Conservation (phyloP, 2,888 invertebrate species). For the Ennomos quercinarius region DNA sequence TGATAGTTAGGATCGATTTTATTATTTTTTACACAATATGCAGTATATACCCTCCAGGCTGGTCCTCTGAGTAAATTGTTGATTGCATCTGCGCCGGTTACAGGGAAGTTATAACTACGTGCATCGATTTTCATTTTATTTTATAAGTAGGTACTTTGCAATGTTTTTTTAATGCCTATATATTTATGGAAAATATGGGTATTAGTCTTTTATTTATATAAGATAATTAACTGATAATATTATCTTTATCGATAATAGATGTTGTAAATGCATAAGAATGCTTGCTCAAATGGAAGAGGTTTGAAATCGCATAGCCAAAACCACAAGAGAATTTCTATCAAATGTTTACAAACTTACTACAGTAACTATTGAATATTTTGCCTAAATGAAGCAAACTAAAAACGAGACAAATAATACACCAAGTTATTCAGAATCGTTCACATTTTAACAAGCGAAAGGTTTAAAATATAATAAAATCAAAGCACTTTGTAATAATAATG, state of each 20-base stretch:
- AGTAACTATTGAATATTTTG: too few relatives aligned
- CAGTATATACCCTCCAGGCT: conserved; percentile 51
- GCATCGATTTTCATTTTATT: conserved; percentile 49
- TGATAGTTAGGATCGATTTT: conserved; percentile 71
- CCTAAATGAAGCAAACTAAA: too few relatives aligned
- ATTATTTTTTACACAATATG: conserved; percentile 57
- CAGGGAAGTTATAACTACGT: conserved; percentile 48
- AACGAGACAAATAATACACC: too few relatives aligned
- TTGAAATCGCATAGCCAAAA: too few relatives aligned
- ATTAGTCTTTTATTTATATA: conserved; percentile 1
- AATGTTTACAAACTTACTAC: too few relatives aligned
- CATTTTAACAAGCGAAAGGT: conserved; percentile 20
- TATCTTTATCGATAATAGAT: not conserved
- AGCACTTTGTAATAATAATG: conserved; percentile 41
- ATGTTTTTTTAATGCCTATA: conserved; percentile 28
- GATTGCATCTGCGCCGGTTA: conserved; percentile 61
- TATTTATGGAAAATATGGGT: too few relatives aligned
- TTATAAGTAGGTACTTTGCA: conserved; percentile 40
- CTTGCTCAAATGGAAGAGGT: too few relatives aligned
- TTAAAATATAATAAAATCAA: conserved; percentile 28
- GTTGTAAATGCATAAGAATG: too few relatives aligned
- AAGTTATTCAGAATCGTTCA: not conserved
- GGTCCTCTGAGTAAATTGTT: conserved; percentile 56
- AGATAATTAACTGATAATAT: conserved; percentile 2
- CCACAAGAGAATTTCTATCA: too few relatives aligned